Conservation (phyloP, 2,888 invertebrate genomes). For the Chymomyza fuscimana region DNA sequence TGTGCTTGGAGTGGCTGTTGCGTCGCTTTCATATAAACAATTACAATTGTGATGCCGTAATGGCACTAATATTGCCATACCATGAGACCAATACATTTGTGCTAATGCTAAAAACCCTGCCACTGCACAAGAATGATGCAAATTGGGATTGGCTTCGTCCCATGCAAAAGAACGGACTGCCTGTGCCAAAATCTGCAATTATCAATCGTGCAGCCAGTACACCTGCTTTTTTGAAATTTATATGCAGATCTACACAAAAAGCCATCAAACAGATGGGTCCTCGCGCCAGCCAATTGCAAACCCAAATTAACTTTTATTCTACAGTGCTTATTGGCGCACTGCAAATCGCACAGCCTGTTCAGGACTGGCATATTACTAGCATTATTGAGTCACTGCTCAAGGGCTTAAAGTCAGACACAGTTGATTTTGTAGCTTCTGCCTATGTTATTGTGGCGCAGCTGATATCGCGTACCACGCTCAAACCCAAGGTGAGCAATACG, state of each 20-base stretch:
- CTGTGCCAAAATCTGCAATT: slow-evolving; percentile 86
- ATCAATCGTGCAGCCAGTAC: slow-evolving; percentile 86
- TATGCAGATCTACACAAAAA: slow-evolving; percentile 82
- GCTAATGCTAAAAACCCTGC: slow-evolving; percentile 87
- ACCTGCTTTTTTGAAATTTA: slow-evolving; percentile 83
- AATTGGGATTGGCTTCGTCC: slow-evolving; percentile 89
- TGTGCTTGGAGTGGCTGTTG: slow-evolving; percentile 97
- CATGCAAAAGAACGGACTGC: slow-evolving; percentile 87
- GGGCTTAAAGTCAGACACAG: slow-evolving; percentile 85
- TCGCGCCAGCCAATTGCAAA: slow-evolving; percentile 83
- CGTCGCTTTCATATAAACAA: slow-evolving; percentile 93
- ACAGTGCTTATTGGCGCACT: slow-evolving; percentile 87
- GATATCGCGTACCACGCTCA: slow-evolving; percentile 83
- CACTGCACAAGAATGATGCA: slow-evolving; percentile 83
- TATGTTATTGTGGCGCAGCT: slow-evolving; percentile 88
- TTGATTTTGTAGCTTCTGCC: slow-evolving; percentile 87
- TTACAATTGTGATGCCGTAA: slow-evolving; percentile 90
- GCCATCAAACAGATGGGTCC: slow-evolving; percentile 83
- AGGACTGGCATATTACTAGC: slow-evolving; percentile 85
- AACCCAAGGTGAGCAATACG: slow-evolving; percentile 81
- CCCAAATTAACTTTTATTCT: slow-evolving; percentile 90
- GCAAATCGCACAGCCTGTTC: slow-evolving; percentile 81
- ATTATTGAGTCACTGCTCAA: slow-evolving; percentile 86
- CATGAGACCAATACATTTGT: slow-evolving; percentile 96
- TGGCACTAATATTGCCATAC: slow-evolving; percentile 92